These are phyloP conservation scores for Prionace glauca DNA, from an alignment of 2,797 vertebrate genomes.

Conservation along the genomic window DNA sequence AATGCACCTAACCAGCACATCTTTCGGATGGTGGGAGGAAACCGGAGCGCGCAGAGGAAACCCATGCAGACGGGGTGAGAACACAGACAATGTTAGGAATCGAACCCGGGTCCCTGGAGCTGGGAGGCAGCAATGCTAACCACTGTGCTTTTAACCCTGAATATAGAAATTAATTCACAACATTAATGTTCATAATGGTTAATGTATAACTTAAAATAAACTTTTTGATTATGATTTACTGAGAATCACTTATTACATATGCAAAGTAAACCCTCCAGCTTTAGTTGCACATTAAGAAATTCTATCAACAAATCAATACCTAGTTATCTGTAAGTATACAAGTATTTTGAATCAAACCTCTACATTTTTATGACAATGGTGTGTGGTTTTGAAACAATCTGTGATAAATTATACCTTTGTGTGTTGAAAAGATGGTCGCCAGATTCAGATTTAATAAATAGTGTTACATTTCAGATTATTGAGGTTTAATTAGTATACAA, in stretches of 20 bases:
- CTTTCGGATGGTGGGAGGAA: too few species aligned
- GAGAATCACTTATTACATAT: background rate
- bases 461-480: conserved; percentile 19
- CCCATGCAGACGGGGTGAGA: too few species aligned
- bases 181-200: background rate
- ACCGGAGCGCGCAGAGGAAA: too few species aligned
- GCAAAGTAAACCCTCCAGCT: background rate
- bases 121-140: too few species aligned
- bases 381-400: background rate
- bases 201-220: background rate
- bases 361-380: background rate
- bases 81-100: too few species aligned
- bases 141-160: background rate
- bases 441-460: background rate
- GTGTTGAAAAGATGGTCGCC: background rate
- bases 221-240: conserved; percentile 13
- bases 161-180: background rate
- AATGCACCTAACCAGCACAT: too few species aligned
- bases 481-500: background rate
- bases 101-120: too few species aligned
- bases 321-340: conserved; percentile 3
- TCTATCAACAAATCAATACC: conserved; percentile 1
- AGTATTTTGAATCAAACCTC: background rate
- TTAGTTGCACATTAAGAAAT: background rate
- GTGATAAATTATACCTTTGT: background rate